phyloP scores from a whole-genome alignment of 2,888 invertebrate species.

The Chouioia cunea region DNA sequence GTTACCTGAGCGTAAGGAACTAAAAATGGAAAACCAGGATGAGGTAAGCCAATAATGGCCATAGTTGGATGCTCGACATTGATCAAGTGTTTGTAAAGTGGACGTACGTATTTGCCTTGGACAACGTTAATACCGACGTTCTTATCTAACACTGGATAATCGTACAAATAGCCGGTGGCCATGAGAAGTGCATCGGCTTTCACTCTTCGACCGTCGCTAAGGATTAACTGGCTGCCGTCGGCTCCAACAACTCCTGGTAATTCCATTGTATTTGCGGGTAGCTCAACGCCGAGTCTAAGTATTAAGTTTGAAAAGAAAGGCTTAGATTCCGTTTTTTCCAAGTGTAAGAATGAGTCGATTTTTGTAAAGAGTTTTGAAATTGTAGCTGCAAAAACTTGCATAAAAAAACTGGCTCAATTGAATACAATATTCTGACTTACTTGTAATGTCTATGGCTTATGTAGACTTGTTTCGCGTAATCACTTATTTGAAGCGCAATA shows the following conservation, averaged over 20 bases:
- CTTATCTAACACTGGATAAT: conserved; percentile 78
- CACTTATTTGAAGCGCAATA: conserved; percentile 76
- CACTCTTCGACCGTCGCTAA: conserved; percentile 74
- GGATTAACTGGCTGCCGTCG: conserved; percentile 70
- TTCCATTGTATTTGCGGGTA: conserved; percentile 71
- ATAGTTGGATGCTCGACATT: conserved; percentile 83
- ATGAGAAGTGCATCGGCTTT: conserved; percentile 77
- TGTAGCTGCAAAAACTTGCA: too few species aligned
- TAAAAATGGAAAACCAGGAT: conserved; percentile 77
- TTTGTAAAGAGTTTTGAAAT: too few species aligned
- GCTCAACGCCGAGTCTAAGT: conserved; percentile 67
- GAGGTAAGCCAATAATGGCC: conserved; percentile 81
- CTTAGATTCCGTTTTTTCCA: background rate
- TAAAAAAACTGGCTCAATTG: background rate
- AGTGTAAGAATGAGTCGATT: too few species aligned
- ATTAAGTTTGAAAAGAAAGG: background rate
- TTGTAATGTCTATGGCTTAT: conserved; percentile 72
- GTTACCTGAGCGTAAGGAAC: conserved; percentile 81
- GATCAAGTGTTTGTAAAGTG: conserved; percentile 82
- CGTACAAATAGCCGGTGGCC: conserved; percentile 83
- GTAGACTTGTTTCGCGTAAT: conserved; percentile 69
- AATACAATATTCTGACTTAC: conserved; percentile 46
- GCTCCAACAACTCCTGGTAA: conserved; percentile 72
- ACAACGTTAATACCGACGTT: conserved; percentile 71
- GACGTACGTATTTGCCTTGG: conserved; percentile 73